phyloP scores from a whole-genome alignment of 92 coral and sea anemone species.

The Scolanthus callimorphus region DNA sequence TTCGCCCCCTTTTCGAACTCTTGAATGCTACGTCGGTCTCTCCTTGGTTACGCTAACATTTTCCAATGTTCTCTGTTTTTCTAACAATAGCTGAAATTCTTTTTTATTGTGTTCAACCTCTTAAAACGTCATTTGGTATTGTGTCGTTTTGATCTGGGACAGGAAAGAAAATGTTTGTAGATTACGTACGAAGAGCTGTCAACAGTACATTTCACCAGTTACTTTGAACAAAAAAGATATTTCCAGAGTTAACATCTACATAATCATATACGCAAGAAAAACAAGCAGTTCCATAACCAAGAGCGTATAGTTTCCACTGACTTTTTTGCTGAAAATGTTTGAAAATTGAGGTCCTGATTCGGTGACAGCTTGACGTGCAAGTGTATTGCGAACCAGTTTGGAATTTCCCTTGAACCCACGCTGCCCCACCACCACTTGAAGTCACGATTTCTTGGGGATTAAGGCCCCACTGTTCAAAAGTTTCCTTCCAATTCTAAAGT shows the following conservation, averaged over 20 bases:
- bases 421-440: neutral
- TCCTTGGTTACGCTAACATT: slow-evolving; percentile 12
- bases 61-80: slow-evolving; percentile 12
- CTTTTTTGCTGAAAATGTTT: too few relatives aligned
- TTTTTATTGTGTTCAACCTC: slow-evolving; percentile 12
- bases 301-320: too few relatives aligned
- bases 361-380: too few relatives aligned
- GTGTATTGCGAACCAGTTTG: slow-evolving; percentile 19
- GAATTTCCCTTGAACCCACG: slow-evolving; percentile 37
- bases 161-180: slow-evolving; percentile 17
- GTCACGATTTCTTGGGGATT: neutral
- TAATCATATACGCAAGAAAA: too few relatives aligned
- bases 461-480: slow-evolving; percentile 11
- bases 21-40: slow-evolving; percentile 7
- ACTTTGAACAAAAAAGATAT: too few relatives aligned
- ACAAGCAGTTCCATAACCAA: too few relatives aligned
- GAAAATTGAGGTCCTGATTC: too few relatives aligned
- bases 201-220: neutral
- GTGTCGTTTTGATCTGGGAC: slow-evolving; percentile 1
- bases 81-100: slow-evolving; percentile 17
- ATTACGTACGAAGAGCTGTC: slow-evolving; percentile 7
- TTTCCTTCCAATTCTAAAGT: slow-evolving; percentile 40
- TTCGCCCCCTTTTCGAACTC: neutral
- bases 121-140: slow-evolving; percentile 8
- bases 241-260: too few relatives aligned